phyloP scores from a whole-genome alignment of 1,140 invertebrate species.

The Macrosteles quadrilineatus region DNA sequence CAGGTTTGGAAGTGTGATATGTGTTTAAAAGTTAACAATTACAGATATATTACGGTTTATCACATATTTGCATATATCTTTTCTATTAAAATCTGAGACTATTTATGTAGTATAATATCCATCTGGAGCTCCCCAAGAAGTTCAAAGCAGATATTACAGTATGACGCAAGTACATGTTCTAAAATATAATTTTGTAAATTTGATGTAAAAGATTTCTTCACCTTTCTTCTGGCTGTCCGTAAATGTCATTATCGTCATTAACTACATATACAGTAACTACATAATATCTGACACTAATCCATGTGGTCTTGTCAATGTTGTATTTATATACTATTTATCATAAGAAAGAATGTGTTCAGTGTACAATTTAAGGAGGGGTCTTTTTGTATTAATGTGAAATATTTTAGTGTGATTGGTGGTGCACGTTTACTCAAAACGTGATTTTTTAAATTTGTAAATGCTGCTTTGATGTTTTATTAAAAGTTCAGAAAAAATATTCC shows the following conservation, averaged over 20 bases:
- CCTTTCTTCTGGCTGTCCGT: not conserved
- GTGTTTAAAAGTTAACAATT: conserved; percentile 18
- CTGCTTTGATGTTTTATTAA: conserved; percentile 19
- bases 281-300: not conserved
- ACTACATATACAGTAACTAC: not conserved
- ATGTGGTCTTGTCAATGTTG: conserved; percentile 20
- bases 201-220: not conserved
- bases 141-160: not conserved
- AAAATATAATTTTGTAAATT: not conserved
- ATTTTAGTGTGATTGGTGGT: not conserved
- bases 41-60: conserved; percentile 21
- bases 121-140: conserved; percentile 16
- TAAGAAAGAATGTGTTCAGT: conserved; percentile 10
- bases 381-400: not conserved
- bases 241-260: conserved; percentile 10
- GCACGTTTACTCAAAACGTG: not conserved
- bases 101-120: conserved; percentile 21
- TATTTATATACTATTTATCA: not conserved
- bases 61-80: conserved; percentile 31
- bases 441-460: conserved; percentile 14
- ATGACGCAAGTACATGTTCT: not conserved
- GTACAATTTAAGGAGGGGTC: not conserved
- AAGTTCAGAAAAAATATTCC: not conserved
- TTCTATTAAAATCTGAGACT: conserved; percentile 25
- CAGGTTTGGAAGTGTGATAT: not conserved